phyloP scores from a whole-genome alignment of 1,140 invertebrate genomes.

The Capitella teleta region DNA sequence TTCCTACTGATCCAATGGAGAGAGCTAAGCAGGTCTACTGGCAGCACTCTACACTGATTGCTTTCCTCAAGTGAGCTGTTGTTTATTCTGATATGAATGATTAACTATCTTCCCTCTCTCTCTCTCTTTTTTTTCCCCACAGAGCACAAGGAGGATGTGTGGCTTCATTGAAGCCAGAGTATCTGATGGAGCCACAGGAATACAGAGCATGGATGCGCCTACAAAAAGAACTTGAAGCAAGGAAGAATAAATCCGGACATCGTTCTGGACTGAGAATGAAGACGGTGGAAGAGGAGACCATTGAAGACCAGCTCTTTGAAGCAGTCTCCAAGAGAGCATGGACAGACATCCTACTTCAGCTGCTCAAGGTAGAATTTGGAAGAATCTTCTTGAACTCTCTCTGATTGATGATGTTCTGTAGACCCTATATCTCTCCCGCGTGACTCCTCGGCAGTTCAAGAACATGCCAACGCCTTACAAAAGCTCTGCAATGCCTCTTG shows the following conservation, averaged over 20 bases:
- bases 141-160: conserved; percentile 40
- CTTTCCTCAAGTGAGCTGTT: conserved; percentile 34
- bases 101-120: not conserved
- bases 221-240: conserved; percentile 21
- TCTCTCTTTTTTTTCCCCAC: not conserved
- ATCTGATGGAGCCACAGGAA: conserved; percentile 35
- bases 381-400: not conserved
- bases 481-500: conserved; percentile 21
- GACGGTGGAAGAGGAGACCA: conserved; percentile 17
- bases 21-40: conserved; percentile 39
- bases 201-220: conserved; percentile 36
- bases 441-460: conserved; percentile 34
- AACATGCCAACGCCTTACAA: conserved; percentile 22
- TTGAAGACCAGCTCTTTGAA: conserved; percentile 38
- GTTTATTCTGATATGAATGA: not conserved
- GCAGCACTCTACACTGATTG: conserved; percentile 39
- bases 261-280: too few relatives aligned
- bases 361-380: conserved; percentile 39
- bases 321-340: conserved; percentile 38
- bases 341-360: conserved; percentile 39
- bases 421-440: conserved; percentile 31
- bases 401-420: too few relatives aligned
- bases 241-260: conserved; percentile 12
- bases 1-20: conserved; percentile 33
- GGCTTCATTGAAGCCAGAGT: conserved; percentile 36